phyloP scores from a whole-genome alignment of 2,888 invertebrate species.

The Fabriciana adippe region DNA sequence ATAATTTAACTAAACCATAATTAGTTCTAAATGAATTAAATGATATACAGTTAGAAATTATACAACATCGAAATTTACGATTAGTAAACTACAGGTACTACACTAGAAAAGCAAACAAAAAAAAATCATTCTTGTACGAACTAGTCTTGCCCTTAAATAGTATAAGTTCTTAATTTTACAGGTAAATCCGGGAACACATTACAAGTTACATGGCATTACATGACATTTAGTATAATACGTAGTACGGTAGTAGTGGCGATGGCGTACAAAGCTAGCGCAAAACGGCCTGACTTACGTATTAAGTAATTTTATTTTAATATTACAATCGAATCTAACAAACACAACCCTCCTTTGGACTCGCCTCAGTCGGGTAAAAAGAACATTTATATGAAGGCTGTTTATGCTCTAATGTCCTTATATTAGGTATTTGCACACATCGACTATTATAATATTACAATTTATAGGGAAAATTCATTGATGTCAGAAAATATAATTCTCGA shows the following conservation, averaged over 20 bases:
- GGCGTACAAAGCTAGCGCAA: not conserved
- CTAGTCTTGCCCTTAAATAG: conserved; percentile 7
- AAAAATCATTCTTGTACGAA: conserved; percentile 16
- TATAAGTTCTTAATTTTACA: conserved; percentile 8
- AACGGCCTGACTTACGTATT: conserved; percentile 14
- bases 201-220: conserved; percentile 13
- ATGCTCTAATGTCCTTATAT: conserved; percentile 13
- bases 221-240: conserved; percentile 18
- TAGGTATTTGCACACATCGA: conserved; percentile 4
- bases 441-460: no score
- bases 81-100: conserved; percentile 27
- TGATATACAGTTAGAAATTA: conserved; percentile 58
- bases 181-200: conserved; percentile 18
- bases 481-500: conserved; percentile 15
- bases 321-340: conserved; percentile 13
- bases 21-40: conserved; percentile 52
- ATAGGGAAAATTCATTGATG: conserved; percentile 6
- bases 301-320: conserved; percentile 11
- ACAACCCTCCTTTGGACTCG: not conserved
- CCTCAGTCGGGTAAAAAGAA: no score
- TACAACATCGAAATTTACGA: conserved; percentile 52
- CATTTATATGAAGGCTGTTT: not conserved
- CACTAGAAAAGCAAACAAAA: conserved; percentile 17
- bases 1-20: conserved; percentile 49
- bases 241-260: conserved; percentile 11